Conservation (phyloP, 2,113 vertebrate genomes). For the Rhadina sibilatrix region DNA sequence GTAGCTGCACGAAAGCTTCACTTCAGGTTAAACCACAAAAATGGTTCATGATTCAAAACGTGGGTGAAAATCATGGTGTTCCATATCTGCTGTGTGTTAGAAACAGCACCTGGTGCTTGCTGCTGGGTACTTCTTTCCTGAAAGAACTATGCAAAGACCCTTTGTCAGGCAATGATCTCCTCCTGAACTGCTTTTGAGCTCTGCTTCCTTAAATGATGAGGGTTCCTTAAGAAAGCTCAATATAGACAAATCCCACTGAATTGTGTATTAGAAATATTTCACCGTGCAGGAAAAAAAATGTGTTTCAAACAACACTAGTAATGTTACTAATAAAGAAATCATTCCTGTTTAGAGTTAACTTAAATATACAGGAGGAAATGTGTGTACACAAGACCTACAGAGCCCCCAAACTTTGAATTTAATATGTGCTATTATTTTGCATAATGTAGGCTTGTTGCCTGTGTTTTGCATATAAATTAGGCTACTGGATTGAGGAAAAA, state of each 20-base stretch:
- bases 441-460: neutral
- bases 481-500: no score
- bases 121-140: neutral
- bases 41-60: neutral
- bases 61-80: neutral
- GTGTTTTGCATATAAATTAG: neutral
- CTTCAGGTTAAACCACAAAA: neutral
- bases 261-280: neutral
- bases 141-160: neutral
- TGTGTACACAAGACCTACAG: neutral
- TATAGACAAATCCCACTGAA: neutral
- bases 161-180: neutral
- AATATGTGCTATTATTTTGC: conserved; percentile 4
- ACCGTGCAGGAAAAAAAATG: neutral
- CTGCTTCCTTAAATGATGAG: neutral
- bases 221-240: neutral
- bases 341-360: neutral
- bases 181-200: neutral
- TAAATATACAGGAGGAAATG: neutral
- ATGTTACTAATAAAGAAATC: neutral
- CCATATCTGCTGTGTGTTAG: neutral
- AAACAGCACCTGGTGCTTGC: neutral
- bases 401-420: neutral
- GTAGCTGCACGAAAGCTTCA: neutral
- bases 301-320: neutral